A percentile compares a stretch with the other conserved stretches of the same genome.
Evolutionary conservation across 2,888 invertebrate genomes (phyloP).

Genomic region (Parnassius apollo): DNA sequence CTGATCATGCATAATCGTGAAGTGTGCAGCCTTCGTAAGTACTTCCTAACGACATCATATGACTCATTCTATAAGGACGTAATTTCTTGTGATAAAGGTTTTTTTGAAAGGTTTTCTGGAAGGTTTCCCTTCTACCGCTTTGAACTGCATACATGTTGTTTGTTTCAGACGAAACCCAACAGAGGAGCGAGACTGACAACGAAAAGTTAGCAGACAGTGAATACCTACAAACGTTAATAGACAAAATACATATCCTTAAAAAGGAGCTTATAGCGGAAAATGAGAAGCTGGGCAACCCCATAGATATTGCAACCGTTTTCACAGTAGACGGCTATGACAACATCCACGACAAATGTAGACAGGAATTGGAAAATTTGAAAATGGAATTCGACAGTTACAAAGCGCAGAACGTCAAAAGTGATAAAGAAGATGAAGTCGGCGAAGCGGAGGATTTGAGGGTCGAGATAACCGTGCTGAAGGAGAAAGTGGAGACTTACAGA

Average conservation of each 20-base stretch:
- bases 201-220: constrained; percentile 70
- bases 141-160: too few species aligned
- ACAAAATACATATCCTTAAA: constrained; percentile 84
- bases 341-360: constrained; percentile 81
- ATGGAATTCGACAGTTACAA: constrained; percentile 86
- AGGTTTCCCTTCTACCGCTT: too few species aligned
- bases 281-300: constrained; percentile 79
- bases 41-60: too few species aligned
- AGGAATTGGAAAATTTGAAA: constrained; percentile 83
- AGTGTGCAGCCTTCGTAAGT: too few species aligned
- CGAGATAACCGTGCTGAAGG: constrained; percentile 84
- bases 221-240: constrained; percentile 81
- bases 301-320: constrained; percentile 81
- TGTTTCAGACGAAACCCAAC: constrained; percentile 43
- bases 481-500: constrained; percentile 83
- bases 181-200: constrained; percentile 70
- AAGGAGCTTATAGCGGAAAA: constrained; percentile 82
- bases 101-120: too few species aligned
- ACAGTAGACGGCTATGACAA: constrained; percentile 65
- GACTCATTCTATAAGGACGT: too few species aligned
- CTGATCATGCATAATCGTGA: too few species aligned
- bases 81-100: too few species aligned
- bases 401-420: constrained; percentile 53
- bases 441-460: constrained; percentile 75
- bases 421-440: constrained; percentile 47